Conservation (phyloP, 2,888 invertebrate species). For the Adelognathus sp. region DNA sequence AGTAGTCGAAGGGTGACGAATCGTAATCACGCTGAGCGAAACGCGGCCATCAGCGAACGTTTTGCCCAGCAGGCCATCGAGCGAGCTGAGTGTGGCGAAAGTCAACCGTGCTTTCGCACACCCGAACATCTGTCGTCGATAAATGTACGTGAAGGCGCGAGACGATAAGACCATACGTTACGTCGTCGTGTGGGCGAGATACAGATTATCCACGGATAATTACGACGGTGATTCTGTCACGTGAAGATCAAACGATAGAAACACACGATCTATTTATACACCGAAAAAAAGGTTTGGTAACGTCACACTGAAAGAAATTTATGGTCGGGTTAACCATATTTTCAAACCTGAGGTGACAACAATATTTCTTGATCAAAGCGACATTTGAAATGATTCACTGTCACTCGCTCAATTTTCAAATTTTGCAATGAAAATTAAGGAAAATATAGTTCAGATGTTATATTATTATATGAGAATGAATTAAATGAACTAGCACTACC, state of each 20-base stretch:
- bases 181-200: neutral
- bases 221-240: neutral
- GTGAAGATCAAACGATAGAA: neutral
- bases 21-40: constrained; percentile 57
- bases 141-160: constrained; percentile 46
- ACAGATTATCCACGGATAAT: constrained; percentile 8
- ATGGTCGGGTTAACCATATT: too few species aligned
- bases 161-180: constrained; percentile 1
- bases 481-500: too few species aligned
- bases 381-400: too few species aligned
- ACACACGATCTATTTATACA: too few species aligned
- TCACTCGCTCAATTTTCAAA: too few species aligned
- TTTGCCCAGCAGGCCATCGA: neutral
- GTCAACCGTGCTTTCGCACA: constrained; percentile 6
- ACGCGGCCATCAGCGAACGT: constrained; percentile 33
- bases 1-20: constrained; percentile 60
- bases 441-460: too few species aligned
- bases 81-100: neutral
- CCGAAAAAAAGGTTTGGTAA: too few species aligned
- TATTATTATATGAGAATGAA: too few species aligned
- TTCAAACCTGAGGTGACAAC: too few species aligned
- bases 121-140: constrained; percentile 49
- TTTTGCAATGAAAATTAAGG: too few species aligned
- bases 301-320: too few species aligned
- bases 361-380: too few species aligned